Evolutionary conservation across 1,140 invertebrate species (phyloP).

Genomic region (Rhopalosiphum padi): DNA sequence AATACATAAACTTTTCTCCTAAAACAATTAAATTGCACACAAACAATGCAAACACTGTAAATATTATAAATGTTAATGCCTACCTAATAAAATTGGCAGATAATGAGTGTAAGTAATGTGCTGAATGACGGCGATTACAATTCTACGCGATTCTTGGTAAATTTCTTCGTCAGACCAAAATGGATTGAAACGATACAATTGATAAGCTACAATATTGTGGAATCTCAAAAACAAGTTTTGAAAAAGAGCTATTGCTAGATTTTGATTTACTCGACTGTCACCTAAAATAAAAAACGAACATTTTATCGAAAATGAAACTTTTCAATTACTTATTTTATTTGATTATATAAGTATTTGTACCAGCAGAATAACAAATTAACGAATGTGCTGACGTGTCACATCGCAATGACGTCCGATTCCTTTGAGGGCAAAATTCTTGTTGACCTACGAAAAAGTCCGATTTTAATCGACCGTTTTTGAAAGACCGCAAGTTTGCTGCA

Average conservation of each 20-base stretch:
- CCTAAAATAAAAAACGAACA: neutral
- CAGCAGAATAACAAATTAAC: neutral
- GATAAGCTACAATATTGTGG: slow-evolving; percentile 83
- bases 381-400: neutral
- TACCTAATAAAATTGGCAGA: slow-evolving; percentile 79
- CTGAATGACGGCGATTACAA: slow-evolving; percentile 86
- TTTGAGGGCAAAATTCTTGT: slow-evolving; percentile 35
- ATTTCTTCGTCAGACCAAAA: slow-evolving; percentile 80
- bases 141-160: slow-evolving; percentile 81
- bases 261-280: slow-evolving; percentile 69
- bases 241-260: slow-evolving; percentile 78
- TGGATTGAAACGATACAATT: slow-evolving; percentile 70
- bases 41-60: neutral
- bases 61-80: slow-evolving; percentile 65
- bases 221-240: slow-evolving; percentile 87
- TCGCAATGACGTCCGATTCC: neutral
- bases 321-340: neutral
- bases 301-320: too few species aligned
- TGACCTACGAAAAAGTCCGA: neutral
- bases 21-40: too few species aligned
- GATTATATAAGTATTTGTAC: slow-evolving; percentile 65
- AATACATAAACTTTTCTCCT: neutral
- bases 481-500: neutral
- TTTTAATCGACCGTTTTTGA: neutral
- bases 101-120: slow-evolving; percentile 90